Percentiles rank a stretch among this genome's conserved stretches.
These are phyloP conservation scores for Neosilurus hyrtlii DNA, from an alignment of 2,797 vertebrate species.

Conservation along the genomic window DNA sequence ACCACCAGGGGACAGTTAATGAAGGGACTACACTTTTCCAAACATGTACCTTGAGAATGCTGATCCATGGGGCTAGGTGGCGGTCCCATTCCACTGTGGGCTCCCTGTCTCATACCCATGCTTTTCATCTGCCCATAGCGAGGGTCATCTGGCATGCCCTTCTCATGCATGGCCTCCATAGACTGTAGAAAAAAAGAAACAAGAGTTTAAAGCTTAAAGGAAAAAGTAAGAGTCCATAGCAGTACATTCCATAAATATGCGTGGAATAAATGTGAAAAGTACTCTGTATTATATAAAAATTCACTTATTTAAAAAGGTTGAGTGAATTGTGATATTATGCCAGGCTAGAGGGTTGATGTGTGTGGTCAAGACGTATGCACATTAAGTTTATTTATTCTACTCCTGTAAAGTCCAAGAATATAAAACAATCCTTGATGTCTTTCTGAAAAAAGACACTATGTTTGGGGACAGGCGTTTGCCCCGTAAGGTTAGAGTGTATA, in stretches of 20 bases:
- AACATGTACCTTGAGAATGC: constrained; percentile 87
- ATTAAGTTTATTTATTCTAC: not conserved
- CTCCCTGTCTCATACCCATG: constrained; percentile 84
- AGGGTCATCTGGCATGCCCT: constrained; percentile 84
- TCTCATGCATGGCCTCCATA: constrained; percentile 92
- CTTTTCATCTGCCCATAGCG: constrained; percentile 90
- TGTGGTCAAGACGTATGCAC: not conserved
- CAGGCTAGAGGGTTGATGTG: not conserved
- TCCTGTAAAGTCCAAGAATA: not conserved
- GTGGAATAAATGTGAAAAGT: not conserved
- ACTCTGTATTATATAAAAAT: not conserved
- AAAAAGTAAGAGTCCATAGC: not conserved
- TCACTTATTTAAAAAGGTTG: not conserved
- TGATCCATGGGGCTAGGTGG: constrained; percentile 96
- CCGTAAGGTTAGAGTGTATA: no score
- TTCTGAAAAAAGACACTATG: not conserved
- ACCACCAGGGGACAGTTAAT: no score
- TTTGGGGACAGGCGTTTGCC: no score
- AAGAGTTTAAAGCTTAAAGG: not conserved
- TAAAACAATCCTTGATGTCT: not conserved
- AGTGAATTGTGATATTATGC: not conserved
- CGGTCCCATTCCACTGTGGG: constrained; percentile 87
- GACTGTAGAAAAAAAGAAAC: constrained; percentile 67
- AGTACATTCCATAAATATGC: not conserved
- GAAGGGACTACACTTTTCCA: not conserved